A percentile compares a stretch with the other conserved stretches of the same genome.
phyloP scores from a whole-genome alignment of 2,888 invertebrate species.

The Drosophila antonietae region DNA sequence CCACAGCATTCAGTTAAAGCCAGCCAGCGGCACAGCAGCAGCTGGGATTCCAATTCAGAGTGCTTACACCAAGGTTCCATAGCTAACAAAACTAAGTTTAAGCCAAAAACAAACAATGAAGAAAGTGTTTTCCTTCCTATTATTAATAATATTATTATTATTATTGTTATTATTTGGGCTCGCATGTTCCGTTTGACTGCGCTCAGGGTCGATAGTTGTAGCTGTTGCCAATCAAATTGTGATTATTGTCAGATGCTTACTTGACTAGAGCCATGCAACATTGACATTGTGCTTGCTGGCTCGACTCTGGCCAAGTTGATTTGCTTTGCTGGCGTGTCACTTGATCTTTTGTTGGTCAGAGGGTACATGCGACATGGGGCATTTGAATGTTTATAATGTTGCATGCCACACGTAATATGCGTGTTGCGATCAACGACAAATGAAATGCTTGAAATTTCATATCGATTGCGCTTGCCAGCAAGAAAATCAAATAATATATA shows the following conservation, averaged over 20 bases:
- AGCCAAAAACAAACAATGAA: not conserved
- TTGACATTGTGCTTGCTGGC: not conserved
- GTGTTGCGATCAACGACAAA: conserved; percentile 41
- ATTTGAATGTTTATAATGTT: conserved; percentile 43
- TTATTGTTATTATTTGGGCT: not conserved
- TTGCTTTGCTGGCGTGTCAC: conserved; percentile 35
- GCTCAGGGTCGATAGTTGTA: not conserved
- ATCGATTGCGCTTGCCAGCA: conserved; percentile 25
- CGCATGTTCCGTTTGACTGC: not conserved
- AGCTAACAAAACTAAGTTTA: not conserved
- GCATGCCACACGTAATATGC: conserved; percentile 55
- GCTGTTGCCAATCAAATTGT: conserved; percentile 12
- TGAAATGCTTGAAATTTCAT: not conserved
- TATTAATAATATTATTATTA: not conserved
- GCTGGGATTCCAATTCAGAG: not conserved
- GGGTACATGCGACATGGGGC: conserved; percentile 39
- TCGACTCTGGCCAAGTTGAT: not conserved
- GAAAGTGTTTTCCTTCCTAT: not conserved
- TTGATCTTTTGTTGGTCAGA: conserved; percentile 47
- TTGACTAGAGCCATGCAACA: conserved; percentile 4
- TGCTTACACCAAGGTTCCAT: not conserved
- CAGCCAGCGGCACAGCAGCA: conserved; percentile 8
- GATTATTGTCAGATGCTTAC: conserved; percentile 13
- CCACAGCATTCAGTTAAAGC: conserved; percentile 16
- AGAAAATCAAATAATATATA: not conserved